Percentiles rank a stretch among this genome's conserved stretches.
phyloP scores from a whole-genome alignment of 2,888 invertebrate species.

The Meghimatium bilineatum region DNA sequence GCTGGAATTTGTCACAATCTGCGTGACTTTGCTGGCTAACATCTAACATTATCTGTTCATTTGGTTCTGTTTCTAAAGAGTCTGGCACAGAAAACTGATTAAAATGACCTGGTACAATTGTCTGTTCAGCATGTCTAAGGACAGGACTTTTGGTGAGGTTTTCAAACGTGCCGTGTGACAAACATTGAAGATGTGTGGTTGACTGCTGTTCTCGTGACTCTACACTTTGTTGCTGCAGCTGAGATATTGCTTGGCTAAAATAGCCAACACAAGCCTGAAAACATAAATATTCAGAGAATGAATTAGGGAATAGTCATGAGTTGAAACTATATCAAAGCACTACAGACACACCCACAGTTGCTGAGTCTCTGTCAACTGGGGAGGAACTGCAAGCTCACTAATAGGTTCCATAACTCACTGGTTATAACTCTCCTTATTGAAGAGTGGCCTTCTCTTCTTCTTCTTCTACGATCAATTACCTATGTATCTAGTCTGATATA shows the following conservation, averaged over 20 bases:
- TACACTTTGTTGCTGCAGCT: neutral
- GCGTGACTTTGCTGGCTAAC: neutral
- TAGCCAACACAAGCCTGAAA: conserved; percentile 24
- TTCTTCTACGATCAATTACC: no score
- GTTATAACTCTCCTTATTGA: no score
- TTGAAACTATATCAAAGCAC: no score
- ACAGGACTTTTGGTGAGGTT: neutral
- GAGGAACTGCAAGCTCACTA: no score
- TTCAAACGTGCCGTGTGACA: neutral
- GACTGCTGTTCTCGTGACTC: neutral
- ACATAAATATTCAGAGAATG: neutral
- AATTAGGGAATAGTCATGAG: no score
- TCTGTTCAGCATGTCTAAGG: neutral
- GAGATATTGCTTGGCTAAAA: conserved; percentile 26
- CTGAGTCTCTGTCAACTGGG: no score
- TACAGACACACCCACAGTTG: no score
- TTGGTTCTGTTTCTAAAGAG: neutral
- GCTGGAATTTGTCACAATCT: neutral
- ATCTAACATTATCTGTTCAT: conserved; percentile 12
- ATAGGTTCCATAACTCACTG: no score
- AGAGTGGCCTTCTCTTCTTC: no score
- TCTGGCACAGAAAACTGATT: conserved; percentile 14
- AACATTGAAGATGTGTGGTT: neutral
- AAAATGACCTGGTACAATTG: neutral
- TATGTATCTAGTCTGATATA: no score